Evolutionary conservation across 2,888 invertebrate species (phyloP).

Genomic region (Hydropsyche betteni): DNA sequence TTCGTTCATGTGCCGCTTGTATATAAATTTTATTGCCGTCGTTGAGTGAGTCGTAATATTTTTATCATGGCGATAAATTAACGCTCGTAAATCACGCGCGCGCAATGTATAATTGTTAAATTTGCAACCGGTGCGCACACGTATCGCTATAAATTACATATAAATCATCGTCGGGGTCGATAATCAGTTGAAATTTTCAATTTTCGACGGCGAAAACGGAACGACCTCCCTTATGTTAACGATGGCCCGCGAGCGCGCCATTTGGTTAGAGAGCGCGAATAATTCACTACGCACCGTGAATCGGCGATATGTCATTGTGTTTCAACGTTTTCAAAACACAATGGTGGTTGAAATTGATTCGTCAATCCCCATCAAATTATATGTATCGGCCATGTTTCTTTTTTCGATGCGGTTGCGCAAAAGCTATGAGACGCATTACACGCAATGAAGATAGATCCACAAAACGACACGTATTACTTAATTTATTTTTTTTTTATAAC

Average conservation of each 20-base stretch:
- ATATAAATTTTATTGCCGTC: too few relatives aligned
- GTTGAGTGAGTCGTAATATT: conserved; percentile 27
- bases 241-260: too few relatives aligned
- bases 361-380: conserved; percentile 19
- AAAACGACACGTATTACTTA: too few relatives aligned
- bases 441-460: too few relatives aligned
- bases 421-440: too few relatives aligned
- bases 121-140: conserved; percentile 16
- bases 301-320: conserved; percentile 21
- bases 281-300: conserved; percentile 16
- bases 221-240: too few relatives aligned
- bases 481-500: background rate
- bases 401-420: background rate
- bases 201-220: too few relatives aligned
- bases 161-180: too few relatives aligned
- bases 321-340: conserved; percentile 18
- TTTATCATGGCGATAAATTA: conserved; percentile 29
- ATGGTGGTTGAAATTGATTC: conserved; percentile 10
- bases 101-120: conserved; percentile 26
- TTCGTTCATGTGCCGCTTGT: too few relatives aligned
- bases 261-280: background rate
- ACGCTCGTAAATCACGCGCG: conserved; percentile 29
- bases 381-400: conserved; percentile 3
- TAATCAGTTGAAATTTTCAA: too few relatives aligned
- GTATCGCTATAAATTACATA: background rate